Evolutionary conservation across 2,797 vertebrate genomes (phyloP).

Genomic region (Lophura swinhoii): DNA sequence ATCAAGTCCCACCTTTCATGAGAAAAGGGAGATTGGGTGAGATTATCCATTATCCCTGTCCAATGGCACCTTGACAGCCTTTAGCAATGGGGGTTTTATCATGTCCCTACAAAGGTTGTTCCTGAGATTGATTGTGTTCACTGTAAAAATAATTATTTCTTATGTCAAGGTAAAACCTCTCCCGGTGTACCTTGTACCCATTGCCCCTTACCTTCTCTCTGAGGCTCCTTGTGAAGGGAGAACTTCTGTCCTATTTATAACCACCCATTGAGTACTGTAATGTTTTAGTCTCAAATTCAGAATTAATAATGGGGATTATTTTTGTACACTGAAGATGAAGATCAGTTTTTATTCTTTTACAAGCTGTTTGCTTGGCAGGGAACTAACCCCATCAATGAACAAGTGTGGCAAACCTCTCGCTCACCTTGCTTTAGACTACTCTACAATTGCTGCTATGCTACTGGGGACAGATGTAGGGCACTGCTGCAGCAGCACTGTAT

Average conservation of each 20-base stretch:
- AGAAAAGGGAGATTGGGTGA: background rate
- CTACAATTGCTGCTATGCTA: background rate
- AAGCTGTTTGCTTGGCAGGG: background rate
- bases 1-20: background rate
- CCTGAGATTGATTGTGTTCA: background rate
- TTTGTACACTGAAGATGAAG: background rate
- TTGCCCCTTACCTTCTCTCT: background rate
- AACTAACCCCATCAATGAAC: background rate
- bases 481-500: background rate
- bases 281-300: conserved; percentile 16
- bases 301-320: background rate
- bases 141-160: background rate
- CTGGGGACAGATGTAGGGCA: rapidly evolving
- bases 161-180: background rate
- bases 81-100: background rate
- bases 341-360: conserved; percentile 5
- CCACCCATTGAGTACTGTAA: background rate
- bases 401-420: background rate
- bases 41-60: background rate
- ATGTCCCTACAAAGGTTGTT: background rate
- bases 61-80: background rate
- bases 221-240: background rate
- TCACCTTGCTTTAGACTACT: background rate
- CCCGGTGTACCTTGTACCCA: background rate
- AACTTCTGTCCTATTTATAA: background rate